A percentile compares a stretch with the other conserved stretches of the same genome.
These are phyloP conservation scores for Drosophila takahashii DNA, from an alignment of 1,140 invertebrate species.

Conservation along the genomic window DNA sequence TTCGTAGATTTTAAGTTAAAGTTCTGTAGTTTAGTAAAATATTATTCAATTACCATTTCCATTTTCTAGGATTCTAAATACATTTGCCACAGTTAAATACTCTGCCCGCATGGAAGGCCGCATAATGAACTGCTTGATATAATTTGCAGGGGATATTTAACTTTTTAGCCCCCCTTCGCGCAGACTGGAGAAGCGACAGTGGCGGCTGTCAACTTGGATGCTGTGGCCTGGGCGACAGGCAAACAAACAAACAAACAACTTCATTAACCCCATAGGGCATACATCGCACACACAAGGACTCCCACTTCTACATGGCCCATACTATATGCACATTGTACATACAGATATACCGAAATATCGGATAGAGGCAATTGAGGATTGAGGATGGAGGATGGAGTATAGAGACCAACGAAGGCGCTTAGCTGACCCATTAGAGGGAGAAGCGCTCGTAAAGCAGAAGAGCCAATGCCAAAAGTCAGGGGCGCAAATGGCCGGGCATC, in stretches of 20 bases:
- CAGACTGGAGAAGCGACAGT: neutral
- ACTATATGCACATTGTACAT: conserved; percentile 1
- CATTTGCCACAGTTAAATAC: neutral
- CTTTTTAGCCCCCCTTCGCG: conserved; percentile 1
- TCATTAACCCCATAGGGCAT: conserved; percentile 77
- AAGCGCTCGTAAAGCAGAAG: conserved; percentile 62
- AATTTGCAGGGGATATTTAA: conserved; percentile 20
- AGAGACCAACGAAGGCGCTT: conserved; percentile 57
- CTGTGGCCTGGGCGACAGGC: conserved; percentile 42
- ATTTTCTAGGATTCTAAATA: neutral
- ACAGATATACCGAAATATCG: conserved; percentile 19
- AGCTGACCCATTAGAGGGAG: conserved; percentile 73
- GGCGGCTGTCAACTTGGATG: conserved; percentile 45
- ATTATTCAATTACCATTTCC: too few species aligned
- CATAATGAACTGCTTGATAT: conserved; percentile 8
- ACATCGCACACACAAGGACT: conserved; percentile 40
- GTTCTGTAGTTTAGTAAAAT: too few species aligned
- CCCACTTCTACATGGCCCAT: conserved; percentile 17
- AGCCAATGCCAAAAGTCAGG: conserved; percentile 65
- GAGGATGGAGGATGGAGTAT: too few species aligned
- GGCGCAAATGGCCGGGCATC: conserved; percentile 63
- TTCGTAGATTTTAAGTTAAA: too few species aligned
- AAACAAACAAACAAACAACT: conserved; percentile 78
- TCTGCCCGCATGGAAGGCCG: neutral
- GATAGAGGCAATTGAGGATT: conserved; percentile 43